A percentile compares a stretch with the other conserved stretches of the same genome.
Evolutionary conservation across 1,140 invertebrate species (phyloP).

Genomic region (Spodoptera frugiperda): DNA sequence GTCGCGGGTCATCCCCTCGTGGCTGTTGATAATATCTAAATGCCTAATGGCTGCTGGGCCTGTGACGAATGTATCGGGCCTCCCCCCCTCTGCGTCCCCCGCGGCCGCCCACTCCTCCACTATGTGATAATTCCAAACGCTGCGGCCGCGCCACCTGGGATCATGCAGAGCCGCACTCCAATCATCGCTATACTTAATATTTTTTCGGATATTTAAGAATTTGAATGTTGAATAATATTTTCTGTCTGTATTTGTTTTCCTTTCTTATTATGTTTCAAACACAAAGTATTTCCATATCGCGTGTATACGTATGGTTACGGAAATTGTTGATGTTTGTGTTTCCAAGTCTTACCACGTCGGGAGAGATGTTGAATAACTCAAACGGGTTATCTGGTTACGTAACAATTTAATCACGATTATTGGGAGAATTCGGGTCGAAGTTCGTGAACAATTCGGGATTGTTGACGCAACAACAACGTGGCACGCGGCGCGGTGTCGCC

Average conservation of each 20-base stretch:
- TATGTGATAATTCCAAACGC: slow-evolving; percentile 86
- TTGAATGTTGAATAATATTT: neutral
- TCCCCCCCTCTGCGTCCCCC: slow-evolving; percentile 57
- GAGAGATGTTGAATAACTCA: neutral
- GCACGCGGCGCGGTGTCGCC: slow-evolving; percentile 69
- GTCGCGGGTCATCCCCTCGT: slow-evolving; percentile 79
- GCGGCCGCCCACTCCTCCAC: slow-evolving; percentile 70
- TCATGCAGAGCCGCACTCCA: slow-evolving; percentile 74
- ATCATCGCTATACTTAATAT: slow-evolving; percentile 11
- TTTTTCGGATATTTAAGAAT: slow-evolving; percentile 14
- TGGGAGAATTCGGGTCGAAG: slow-evolving; percentile 55
- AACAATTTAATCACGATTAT: slow-evolving; percentile 35
- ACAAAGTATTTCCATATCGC: no score
- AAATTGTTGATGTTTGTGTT: no score
- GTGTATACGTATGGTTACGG: no score
- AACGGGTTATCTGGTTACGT: neutral
- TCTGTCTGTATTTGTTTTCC: neutral
- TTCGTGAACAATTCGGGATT: slow-evolving; percentile 74
- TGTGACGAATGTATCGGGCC: slow-evolving; percentile 83
- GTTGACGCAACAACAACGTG: slow-evolving; percentile 60
- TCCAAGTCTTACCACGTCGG: neutral
- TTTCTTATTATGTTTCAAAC: neutral
- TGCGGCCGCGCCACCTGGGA: slow-evolving; percentile 85
- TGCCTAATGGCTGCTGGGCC: slow-evolving; percentile 85
- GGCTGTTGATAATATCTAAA: slow-evolving; percentile 85